Conservation (phyloP, 1,140 invertebrate genomes). For the Diorhabda elongata region DNA sequence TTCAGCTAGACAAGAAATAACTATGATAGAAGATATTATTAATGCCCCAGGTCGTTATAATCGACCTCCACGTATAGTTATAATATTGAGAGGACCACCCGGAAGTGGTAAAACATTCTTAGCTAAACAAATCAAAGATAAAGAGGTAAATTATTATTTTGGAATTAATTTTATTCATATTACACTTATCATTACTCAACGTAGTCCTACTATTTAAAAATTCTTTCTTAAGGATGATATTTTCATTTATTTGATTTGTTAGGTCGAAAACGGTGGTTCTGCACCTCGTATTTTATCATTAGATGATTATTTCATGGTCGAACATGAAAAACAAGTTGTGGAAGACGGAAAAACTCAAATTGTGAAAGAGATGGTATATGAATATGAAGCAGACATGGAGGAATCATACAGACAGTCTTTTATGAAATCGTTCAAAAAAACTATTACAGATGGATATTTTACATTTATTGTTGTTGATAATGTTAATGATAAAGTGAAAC, state of each 20-base stretch:
- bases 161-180: neutral
- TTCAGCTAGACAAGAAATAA: slow-evolving; percentile 18
- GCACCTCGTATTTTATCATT: slow-evolving; percentile 86
- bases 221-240: neutral
- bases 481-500: slow-evolving; percentile 73
- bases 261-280: slow-evolving; percentile 73
- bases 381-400: slow-evolving; percentile 85
- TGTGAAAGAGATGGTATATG: slow-evolving; percentile 77
- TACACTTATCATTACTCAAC: too few species aligned
- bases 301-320: slow-evolving; percentile 94
- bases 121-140: slow-evolving; percentile 81
- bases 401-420: slow-evolving; percentile 75
- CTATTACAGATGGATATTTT: slow-evolving; percentile 86
- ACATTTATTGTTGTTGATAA: slow-evolving; percentile 90
- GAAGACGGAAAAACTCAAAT: slow-evolving; percentile 73
- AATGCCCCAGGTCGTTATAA: slow-evolving; percentile 66
- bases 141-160: slow-evolving; percentile 46
- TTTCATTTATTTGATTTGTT: slow-evolving; percentile 20
- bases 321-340: slow-evolving; percentile 74
- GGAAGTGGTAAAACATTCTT: slow-evolving; percentile 87
- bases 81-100: slow-evolving; percentile 85
- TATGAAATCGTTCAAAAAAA: slow-evolving; percentile 88
- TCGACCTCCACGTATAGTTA: slow-evolving; percentile 77
- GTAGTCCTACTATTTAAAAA: too few species aligned
- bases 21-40: slow-evolving; percentile 79